Evolutionary conservation across 2,888 invertebrate species (phyloP), one percentile per base, ranked within the genome.

Genomic region (Hyposoter dolosus): DNA sequence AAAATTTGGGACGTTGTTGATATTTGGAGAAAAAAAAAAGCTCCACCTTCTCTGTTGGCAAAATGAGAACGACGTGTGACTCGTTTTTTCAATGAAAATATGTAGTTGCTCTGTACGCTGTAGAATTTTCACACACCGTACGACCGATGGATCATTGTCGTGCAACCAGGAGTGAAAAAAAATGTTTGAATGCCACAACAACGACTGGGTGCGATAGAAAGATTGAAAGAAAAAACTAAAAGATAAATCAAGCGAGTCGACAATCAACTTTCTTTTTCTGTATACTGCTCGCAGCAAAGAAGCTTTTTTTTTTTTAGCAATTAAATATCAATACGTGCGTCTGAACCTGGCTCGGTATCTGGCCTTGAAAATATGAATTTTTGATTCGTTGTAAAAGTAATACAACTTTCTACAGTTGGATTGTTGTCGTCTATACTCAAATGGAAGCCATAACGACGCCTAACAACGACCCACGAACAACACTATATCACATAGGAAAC

Each of bases 401-500:
- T 79, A 82, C 79, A 85, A 85, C 79, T 76, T 82, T 85, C 71
- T 76, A 65, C 35, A 47, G 77, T 71, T 82, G 56, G 85, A 85
- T 79, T 71, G 63, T 50, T 66, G 63, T 32, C 23, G 17, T 50
- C 60, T 72, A 72, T 79, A 75, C 53, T 79, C 45, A 75, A 75
- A 50, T 85, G 85, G 85, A 85, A 85, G 82, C 85, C 80, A 66
- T 32, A 60, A 78, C 75, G 78, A 82, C 63, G 78, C 50, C 78
- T 78, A 85, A 77, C 65, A 40, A 81, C 80, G 71, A 75, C 75
- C 69, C 69, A 47, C 63, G 69, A 79, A 82, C 78, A 75, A 85
- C 78, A 45, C 75, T 50, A 65, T 85, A 82, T 85, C 85, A 85
- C 85, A 85, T 85, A 75, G 75, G 63, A 79, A 85, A 78, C 71